phyloP scores from a whole-genome alignment of 2,888 invertebrate genomes.

The Troilus luridus region DNA sequence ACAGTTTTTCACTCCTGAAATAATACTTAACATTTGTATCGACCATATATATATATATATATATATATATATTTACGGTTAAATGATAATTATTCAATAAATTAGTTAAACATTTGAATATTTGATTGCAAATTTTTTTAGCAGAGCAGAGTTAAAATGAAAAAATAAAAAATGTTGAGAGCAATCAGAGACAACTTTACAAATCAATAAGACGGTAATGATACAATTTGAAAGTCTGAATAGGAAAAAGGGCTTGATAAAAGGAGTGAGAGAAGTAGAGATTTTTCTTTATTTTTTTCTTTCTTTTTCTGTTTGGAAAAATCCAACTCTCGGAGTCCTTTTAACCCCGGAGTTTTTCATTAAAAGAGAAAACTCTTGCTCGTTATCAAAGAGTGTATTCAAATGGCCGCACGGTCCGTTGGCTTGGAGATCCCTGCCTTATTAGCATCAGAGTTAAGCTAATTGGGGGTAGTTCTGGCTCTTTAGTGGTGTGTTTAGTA shows the following conservation, averaged over 20 bases:
- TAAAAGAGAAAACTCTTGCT: slow-evolving; percentile 49
- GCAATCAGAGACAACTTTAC: slow-evolving; percentile 40
- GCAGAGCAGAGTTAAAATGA: background rate
- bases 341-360: slow-evolving; percentile 45
- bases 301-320: slow-evolving; percentile 43
- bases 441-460: slow-evolving; percentile 56
- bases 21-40: too few relatives aligned
- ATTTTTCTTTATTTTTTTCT: slow-evolving; percentile 22
- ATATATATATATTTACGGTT: too few relatives aligned
- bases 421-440: slow-evolving; percentile 37
- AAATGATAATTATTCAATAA: too few relatives aligned
- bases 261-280: background rate
- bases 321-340: slow-evolving; percentile 8
- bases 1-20: too few relatives aligned
- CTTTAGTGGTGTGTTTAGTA: slow-evolving; percentile 58
- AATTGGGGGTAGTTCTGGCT: slow-evolving; percentile 58
- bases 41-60: too few relatives aligned
- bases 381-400: slow-evolving; percentile 45
- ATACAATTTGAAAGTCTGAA: slow-evolving; percentile 49
- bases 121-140: background rate
- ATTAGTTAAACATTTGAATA: background rate
- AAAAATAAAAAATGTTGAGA: background rate
- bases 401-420: slow-evolving; percentile 37
- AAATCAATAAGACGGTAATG: slow-evolving; percentile 50
- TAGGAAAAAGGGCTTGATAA: background rate